Conservation (phyloP, 2,797 vertebrate genomes). For the Chrosomus eos region DNA sequence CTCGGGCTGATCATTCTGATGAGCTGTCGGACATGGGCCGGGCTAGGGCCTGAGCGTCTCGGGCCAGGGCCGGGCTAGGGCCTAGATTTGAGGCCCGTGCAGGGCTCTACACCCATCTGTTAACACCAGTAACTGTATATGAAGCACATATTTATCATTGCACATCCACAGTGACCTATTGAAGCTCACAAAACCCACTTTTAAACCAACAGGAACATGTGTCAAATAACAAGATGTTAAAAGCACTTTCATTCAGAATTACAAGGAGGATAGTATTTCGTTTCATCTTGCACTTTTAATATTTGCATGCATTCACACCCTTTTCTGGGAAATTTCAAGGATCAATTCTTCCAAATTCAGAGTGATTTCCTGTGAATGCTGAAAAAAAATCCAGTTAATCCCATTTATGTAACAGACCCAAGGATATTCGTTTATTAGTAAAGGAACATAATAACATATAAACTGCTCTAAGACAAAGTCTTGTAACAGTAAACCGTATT, state of each 20-base stretch:
- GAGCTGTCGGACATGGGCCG: too few species aligned
- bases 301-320: slow-evolving; percentile 10
- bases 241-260: slow-evolving; percentile 64
- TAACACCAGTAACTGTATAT: slow-evolving; percentile 76
- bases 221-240: slow-evolving; percentile 66
- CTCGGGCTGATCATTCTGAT: too few species aligned
- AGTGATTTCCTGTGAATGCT: slow-evolving; percentile 31
- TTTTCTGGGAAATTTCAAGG: not conserved
- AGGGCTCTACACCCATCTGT: too few species aligned
- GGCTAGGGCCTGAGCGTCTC: too few species aligned
- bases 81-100: too few species aligned
- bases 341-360: slow-evolving; percentile 12
- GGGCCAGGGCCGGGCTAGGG: too few species aligned
- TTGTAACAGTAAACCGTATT: not conserved
- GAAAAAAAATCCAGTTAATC: not conserved
- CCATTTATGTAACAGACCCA: not conserved
- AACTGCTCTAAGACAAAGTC: not conserved
- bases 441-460: not conserved
- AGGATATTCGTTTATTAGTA: not conserved
- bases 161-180: slow-evolving; percentile 60
- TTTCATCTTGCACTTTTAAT: not conserved
- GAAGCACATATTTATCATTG: slow-evolving; percentile 67
- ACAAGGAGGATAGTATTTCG: slow-evolving; percentile 65
- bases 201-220: slow-evolving; percentile 70
- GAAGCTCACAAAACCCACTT: slow-evolving; percentile 72